These are phyloP conservation scores for Mermis nigrescens DNA, from an alignment of 2,888 invertebrate species.

Conservation along the genomic window DNA sequence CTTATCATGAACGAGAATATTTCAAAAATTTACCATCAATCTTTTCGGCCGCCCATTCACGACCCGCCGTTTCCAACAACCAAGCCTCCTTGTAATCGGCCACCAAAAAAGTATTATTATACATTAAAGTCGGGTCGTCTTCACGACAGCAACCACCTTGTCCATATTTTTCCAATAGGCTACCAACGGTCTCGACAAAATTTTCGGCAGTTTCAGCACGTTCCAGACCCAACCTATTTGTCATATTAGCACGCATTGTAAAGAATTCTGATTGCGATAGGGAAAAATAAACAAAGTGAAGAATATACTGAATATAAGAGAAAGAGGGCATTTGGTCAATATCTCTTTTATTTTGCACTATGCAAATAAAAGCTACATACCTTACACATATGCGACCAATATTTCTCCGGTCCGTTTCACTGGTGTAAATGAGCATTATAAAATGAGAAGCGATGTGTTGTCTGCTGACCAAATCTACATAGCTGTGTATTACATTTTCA, in stretches of 20 bases:
- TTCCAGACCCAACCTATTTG: conserved; percentile 50
- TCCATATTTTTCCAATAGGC: conserved; percentile 47
- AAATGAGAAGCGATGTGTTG: no score
- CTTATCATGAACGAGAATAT: neutral
- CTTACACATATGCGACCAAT: no score
- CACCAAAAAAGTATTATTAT: conserved; percentile 55
- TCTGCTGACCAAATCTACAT: no score
- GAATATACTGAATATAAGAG: no score
- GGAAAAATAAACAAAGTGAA: conserved; percentile 2
- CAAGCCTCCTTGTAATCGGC: conserved; percentile 51
- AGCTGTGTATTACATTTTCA: no score
- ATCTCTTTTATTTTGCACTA: no score
- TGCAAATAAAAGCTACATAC: no score
- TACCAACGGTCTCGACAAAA: conserved; percentile 48
- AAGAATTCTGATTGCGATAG: no score
- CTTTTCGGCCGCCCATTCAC: conserved; percentile 55
- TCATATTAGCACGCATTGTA: no score
- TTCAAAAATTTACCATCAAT: conserved; percentile 41
- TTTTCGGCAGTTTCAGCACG: conserved; percentile 46
- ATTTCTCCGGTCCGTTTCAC: no score
- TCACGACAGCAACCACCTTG: conserved; percentile 52
- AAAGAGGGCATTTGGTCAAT: no score
- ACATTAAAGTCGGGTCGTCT: conserved; percentile 41
- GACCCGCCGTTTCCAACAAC: conserved; percentile 55
- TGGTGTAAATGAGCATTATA: no score